Base-by-base conservation (phyloP, 2,797 vertebrate genomes). In the Gobionotothen gibberifrons region DNA sequence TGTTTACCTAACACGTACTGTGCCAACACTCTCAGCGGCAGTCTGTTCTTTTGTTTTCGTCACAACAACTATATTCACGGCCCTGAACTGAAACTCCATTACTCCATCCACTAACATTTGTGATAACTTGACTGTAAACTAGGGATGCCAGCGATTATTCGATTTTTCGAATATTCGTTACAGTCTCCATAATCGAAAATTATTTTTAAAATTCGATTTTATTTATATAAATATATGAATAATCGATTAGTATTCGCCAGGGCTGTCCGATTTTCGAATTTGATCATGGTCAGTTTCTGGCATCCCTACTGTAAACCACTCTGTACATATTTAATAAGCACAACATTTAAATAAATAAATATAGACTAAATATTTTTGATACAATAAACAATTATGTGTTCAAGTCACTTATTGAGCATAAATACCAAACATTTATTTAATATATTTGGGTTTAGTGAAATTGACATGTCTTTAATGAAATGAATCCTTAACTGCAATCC, bases 61-160 rank as follows among this genome's bases (percentile, higher is more conserved):
- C 46, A 3, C 49, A 16, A 52, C 6, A 54, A 52, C 71, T 54
- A 40, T 12, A 59, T 19, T 44, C 53, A 55, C 14, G 69, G 16
- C 3, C 48, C 6, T 66, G 7, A 47, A n/a, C 19, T 52, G 5
- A 71, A 59, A 39, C 26, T 62, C 17, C 16, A 36, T 36, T 9
- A 29, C 21, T 62, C 10, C 16, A 36, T 36, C 32, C 32, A 36
- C 32, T 36, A 9, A 19, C 19, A 26, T 5, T 2, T 60, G 17
- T 51, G n/a, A 22, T 15, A 5, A 15, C 22, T 49, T 39, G 26
- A 40, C 15, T 49, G 39, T 21, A 36, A 39, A 52, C 2, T n/a
- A n/a, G n/a, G n/a, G n/a, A n/a, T n/a, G n/a, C n/a, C n/a, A n/a
- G n/a, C n/a, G n/a, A n/a, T n/a, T n/a, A n/a, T n/a, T n/a, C n/a